phyloP scores from a whole-genome alignment of 2,888 invertebrate species.

The Drosophila tanythrix region DNA sequence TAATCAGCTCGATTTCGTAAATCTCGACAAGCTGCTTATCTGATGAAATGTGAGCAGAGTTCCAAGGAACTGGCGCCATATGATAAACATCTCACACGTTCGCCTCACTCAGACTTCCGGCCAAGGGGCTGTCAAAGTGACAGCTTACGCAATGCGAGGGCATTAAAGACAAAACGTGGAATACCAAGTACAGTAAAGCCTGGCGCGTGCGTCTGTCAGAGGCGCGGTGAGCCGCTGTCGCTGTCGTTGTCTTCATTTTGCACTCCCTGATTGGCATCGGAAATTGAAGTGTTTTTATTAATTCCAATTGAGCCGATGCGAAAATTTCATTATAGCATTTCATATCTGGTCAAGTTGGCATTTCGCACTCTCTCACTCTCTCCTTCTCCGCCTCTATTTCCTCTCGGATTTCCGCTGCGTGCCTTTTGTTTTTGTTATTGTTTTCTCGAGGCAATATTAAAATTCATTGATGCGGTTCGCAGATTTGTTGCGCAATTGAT shows the following conservation, averaged over 20 bases:
- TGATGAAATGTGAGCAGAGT: conserved; percentile 81
- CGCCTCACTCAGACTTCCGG: conserved; percentile 61
- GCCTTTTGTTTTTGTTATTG: conserved; percentile 34
- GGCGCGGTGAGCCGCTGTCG: conserved; percentile 1
- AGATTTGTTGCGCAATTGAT: conserved; percentile 64
- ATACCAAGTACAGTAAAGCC: conserved; percentile 69
- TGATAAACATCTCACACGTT: conserved; percentile 80
- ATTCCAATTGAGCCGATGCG: conserved; percentile 64
- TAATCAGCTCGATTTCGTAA: conserved; percentile 80
- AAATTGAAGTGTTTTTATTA: conserved; percentile 82
- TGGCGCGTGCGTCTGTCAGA: conserved; percentile 68
- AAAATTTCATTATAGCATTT: conserved; percentile 60
- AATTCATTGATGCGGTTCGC: conserved; percentile 62
- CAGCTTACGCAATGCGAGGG: conserved; percentile 57
- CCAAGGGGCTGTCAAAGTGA: conserved; percentile 69
- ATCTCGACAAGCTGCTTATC: conserved; percentile 82
- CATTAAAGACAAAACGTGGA: conserved; percentile 41
- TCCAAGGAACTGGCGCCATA: conserved; percentile 50
- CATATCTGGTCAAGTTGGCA: conserved; percentile 59
- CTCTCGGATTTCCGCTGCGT: conserved; percentile 32
- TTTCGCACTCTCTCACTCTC: not conserved
- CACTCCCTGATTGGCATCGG: conserved; percentile 76
- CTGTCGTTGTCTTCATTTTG: conserved; percentile 44
- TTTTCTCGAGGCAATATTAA: conserved; percentile 62
- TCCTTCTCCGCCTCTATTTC: not conserved